Evolutionary conservation across 2,888 invertebrate species (phyloP), one percentile per base, ranked within the genome.

Genomic region (Xestia rhomboidea): DNA sequence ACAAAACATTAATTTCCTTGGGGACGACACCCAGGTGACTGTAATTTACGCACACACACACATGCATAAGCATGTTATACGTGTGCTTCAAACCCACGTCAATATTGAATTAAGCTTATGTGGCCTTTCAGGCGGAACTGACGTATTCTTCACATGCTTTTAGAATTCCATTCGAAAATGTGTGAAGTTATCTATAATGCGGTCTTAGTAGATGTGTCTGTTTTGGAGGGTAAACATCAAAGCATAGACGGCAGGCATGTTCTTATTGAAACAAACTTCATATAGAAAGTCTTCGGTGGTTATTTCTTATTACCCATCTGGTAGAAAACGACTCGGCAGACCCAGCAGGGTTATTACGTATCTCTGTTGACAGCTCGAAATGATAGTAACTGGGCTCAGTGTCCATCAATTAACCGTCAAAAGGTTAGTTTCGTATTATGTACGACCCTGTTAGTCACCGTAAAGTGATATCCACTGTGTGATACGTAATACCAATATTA

Each of bases 1-100:
- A 87, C 90, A 87, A 88, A 90, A 89, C 91, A 89, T 90, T 91
- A 91, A 92, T 92, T 92, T 92, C 91, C 91, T 91, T 74, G 46
- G 92, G 91, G 91, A 91, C 75, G 81, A 84, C 77, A 89, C 83
- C 78, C 88, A 89, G 87, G 81, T 87, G 86, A 76, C 85, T 77
- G 86, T 90, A 87, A 90, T 88, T 87, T 89, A 89, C 72, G 81
- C 75, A 84, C 75, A 76, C 38, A 57, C 30, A 30, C 76, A 77
- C 71, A 75, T 69, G 62, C 68, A 84, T 76, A 76, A 73, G 75
- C 34, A 13, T 51, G 21, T 27, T 76, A 81, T 73, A 79, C 81
- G 80, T 77, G 68, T 62, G 77, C 67, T 79, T 84, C 68, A 80
- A 80, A 76, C 77, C 71, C 71, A 79, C 82, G 81, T 86, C 84